A percentile compares a stretch with the other conserved stretches of the same genome.
Evolutionary conservation across 2,888 invertebrate species (phyloP).

Genomic region (Chydorus sphaericus): DNA sequence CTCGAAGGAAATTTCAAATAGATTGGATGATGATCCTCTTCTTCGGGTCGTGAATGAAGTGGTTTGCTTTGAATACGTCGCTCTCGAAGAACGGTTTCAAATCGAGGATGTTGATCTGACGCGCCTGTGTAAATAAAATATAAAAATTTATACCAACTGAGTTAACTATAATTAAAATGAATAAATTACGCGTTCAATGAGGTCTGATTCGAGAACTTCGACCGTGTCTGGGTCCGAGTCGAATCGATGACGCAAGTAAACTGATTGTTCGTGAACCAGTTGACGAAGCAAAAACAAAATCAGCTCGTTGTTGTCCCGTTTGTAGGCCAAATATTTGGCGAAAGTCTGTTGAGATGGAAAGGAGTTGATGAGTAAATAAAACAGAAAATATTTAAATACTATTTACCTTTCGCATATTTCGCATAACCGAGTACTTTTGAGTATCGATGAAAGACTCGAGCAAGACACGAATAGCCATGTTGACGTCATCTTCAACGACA

Average conservation of each 20-base stretch:
- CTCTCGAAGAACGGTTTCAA: conserved; percentile 83
- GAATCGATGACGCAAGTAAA: conserved; percentile 42
- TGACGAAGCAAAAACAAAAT: conserved; percentile 89
- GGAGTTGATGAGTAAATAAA: not conserved
- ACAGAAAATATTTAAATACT: conserved; percentile 15
- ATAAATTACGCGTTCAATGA: conserved; percentile 46
- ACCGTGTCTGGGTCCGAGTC: conserved; percentile 40
- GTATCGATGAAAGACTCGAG: conserved; percentile 97
- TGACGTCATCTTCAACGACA: conserved; percentile 86
- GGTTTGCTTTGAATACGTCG: conserved; percentile 71
- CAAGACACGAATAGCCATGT: conserved; percentile 93
- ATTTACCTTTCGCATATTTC: conserved; percentile 76
- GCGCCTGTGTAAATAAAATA: conserved; percentile 47
- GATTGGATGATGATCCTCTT: conserved; percentile 74
- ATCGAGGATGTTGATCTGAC: conserved; percentile 78
- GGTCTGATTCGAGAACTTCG: conserved; percentile 73
- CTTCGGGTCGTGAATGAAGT: conserved; percentile 68
- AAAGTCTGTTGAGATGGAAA: conserved; percentile 48
- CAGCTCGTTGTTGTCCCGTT: conserved; percentile 90
- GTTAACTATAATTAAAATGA: not conserved
- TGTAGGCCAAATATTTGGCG: conserved; percentile 80
- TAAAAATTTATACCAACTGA: conserved; percentile 2
- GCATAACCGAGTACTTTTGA: conserved; percentile 96
- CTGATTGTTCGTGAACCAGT: conserved; percentile 75
- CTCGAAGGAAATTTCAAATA: too few relatives aligned